Base-by-base conservation (phyloP, 1,140 invertebrate genomes). In the Lithobius niger region DNA sequence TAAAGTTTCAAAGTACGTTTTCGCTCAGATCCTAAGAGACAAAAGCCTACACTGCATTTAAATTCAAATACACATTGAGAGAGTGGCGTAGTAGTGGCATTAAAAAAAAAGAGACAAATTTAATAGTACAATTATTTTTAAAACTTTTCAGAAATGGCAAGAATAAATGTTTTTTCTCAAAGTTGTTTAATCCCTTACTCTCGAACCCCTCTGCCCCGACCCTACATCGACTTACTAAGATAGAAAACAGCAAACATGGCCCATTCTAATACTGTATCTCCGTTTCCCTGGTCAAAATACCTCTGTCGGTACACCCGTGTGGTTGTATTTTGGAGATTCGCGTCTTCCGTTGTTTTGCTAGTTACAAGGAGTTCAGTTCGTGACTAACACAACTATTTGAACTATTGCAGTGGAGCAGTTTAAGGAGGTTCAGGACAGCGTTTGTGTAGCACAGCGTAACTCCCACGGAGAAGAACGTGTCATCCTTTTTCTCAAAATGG, bases 401-500 rank as follows among this genome's bases (percentile, higher is more conserved):
- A 27, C 52, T 57, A 51, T 66, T 66, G 0, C 62, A 75, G 76
- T 78, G 47, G 74, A 78, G 60, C 61, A 19, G 69, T 76, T 63
- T 66, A 69, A 55, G 70, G 75, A 63, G 51, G 69, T 79, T 3
- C 64, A 67, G 26, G 77, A 79, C 62, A 76, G 74, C 57, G 61
- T 79, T 24, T 78, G 77, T 63, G 76, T 78, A 4, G 74, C 73
- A 3, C 74, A 77, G 61, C 63, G 62, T 22, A 65, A 57, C 36
- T 48, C 49, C 48, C 27, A 54, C 44, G 55, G 69, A n/a, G 77
- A 79, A 48, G 77, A 79, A 63, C 62, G 74, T 43, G 76, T 79
- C 3, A 57, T 79, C 10, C 64, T 79, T 10, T 79, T 79, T 61
- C 57, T 79, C 1, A 76, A 76, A 63, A 70, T 79, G 66, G 66